Percentiles rank a stretch among this genome's conserved stretches.
These are phyloP conservation scores for Diorhabda elongata DNA, from an alignment of 1,140 invertebrate genomes.

Conservation along the genomic window DNA sequence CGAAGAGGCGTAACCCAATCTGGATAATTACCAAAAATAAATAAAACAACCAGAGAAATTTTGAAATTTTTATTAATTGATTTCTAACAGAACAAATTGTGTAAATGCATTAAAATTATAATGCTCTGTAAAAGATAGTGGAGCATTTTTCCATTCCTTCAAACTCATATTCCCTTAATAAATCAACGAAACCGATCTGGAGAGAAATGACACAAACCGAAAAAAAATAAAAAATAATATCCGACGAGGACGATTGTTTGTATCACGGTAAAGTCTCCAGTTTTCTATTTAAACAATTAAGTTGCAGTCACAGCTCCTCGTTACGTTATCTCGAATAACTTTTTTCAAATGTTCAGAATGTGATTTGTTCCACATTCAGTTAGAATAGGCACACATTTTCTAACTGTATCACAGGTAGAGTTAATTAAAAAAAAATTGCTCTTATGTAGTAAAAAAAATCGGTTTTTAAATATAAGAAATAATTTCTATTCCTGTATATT, in stretches of 20 bases:
- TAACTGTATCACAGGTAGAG: slow-evolving; percentile 38
- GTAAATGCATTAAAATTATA: slow-evolving; percentile 23
- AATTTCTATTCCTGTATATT: too few relatives aligned
- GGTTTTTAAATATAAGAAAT: too few relatives aligned
- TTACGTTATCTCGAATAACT: slow-evolving; percentile 6
- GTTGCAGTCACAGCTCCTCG: slow-evolving; percentile 35
- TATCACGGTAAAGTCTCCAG: not conserved
- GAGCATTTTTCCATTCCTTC: slow-evolving; percentile 17
- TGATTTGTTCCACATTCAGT: slow-evolving; percentile 29
- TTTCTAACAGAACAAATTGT: slow-evolving; percentile 21
- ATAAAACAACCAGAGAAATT: slow-evolving; percentile 3
- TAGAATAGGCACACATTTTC: slow-evolving; percentile 40
- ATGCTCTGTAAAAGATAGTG: slow-evolving; percentile 10
- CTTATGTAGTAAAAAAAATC: too few relatives aligned
- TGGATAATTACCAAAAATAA: not conserved
- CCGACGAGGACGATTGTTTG: not conserved
- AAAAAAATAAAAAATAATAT: not conserved
- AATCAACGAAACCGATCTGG: not conserved
- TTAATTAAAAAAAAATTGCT: too few relatives aligned
- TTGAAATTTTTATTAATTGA: slow-evolving; percentile 17
- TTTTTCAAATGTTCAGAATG: slow-evolving; percentile 26
- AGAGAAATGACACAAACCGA: not conserved
- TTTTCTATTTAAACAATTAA: not conserved
- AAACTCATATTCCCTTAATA: not conserved
- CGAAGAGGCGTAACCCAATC: too few relatives aligned